Conservation (phyloP, 2,888 invertebrate species). For the Amblyteles armatorius region DNA sequence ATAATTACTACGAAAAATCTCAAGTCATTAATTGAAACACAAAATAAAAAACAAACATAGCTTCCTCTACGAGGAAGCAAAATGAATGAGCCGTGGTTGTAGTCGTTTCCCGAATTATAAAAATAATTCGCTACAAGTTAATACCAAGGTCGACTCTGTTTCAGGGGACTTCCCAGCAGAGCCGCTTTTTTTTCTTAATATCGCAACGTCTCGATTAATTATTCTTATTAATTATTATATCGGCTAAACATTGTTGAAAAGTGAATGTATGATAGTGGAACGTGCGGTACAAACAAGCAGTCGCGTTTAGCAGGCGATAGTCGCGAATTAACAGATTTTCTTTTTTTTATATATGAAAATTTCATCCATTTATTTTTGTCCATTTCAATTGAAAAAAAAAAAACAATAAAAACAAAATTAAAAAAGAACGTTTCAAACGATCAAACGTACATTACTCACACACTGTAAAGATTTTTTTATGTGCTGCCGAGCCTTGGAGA, state of each 20-base stretch:
- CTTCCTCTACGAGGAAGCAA: neutral
- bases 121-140: neutral
- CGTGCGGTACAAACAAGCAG: conserved; percentile 47
- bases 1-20: conserved; percentile 12
- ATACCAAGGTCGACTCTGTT: neutral
- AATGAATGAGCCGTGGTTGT: neutral
- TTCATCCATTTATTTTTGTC: neutral
- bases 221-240: no score
- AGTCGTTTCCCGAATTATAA: neutral
- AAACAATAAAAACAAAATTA: conserved; percentile 25
- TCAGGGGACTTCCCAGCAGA: neutral
- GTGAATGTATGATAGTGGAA: conserved; percentile 40
- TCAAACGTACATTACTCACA: conserved; percentile 83
- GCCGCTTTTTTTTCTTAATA: neutral
- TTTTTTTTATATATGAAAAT: conserved; percentile 11
- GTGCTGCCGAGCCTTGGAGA: conserved; percentile 94
- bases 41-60: neutral
- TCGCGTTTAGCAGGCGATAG: conserved; percentile 34
- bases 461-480: conserved; percentile 87
- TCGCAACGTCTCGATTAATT: neutral
- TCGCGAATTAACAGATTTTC: conserved; percentile 21
- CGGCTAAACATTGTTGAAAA: neutral
- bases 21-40: conserved; percentile 1
- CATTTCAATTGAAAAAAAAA: neutral
- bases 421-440: conserved; percentile 58